phyloP scores from a whole-genome alignment of 2,888 invertebrate genomes.

The Leptura quadrifasciata region DNA sequence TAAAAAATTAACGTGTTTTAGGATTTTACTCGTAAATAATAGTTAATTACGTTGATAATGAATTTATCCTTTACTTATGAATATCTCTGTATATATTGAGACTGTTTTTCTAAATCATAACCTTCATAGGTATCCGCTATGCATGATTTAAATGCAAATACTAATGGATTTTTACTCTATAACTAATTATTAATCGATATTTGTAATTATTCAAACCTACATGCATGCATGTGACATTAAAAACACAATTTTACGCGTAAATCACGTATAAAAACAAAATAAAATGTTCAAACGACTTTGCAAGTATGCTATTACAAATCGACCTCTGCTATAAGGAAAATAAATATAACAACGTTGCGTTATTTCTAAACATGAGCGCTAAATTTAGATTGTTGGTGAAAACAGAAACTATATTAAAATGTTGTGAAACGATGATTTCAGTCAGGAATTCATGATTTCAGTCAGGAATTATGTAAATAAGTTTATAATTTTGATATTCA shows the following conservation, averaged over 20 bases:
- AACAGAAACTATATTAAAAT: conserved; percentile 21
- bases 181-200: not conserved
- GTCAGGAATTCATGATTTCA: conserved; percentile 5
- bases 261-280: not conserved
- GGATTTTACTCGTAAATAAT: no score
- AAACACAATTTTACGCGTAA: not conserved
- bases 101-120: no score
- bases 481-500: conserved; percentile 17
- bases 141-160: no score
- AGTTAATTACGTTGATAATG: no score
- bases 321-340: conserved; percentile 25
- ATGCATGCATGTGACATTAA: not conserved
- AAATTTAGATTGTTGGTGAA: conserved; percentile 32
- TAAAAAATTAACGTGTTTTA: no score
- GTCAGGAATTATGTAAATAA: conserved; percentile 10
- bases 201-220: not conserved
- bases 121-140: no score
- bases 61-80: no score
- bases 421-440: conserved; percentile 21
- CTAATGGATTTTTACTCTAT: no score
- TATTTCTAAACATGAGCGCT: conserved; percentile 33
- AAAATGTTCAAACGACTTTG: not conserved
- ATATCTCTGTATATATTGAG: no score
- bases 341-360: conserved; percentile 18
- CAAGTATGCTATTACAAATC: conserved; percentile 19